A percentile compares a stretch with the other conserved stretches of the same genome.
These are phyloP conservation scores for Pogonus chalceus DNA, from an alignment of 1,140 invertebrate genomes.

Conservation along the genomic window DNA sequence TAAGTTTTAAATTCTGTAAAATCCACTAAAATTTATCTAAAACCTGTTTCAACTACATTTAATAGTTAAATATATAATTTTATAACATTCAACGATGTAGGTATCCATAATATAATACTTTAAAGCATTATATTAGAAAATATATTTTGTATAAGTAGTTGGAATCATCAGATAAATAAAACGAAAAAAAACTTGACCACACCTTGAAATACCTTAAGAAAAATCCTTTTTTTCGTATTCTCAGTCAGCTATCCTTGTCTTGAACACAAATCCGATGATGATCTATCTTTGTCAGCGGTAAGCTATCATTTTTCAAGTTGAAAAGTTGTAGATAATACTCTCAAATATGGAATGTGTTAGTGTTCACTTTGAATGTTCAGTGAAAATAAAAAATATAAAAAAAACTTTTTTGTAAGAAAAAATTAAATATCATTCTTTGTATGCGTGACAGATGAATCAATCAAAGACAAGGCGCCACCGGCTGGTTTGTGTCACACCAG, in stretches of 20 bases:
- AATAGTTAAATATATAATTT: no score
- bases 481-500: not conserved
- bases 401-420: not conserved
- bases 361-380: not conserved
- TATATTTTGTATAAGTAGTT: no score
- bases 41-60: no score
- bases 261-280: not conserved
- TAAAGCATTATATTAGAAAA: no score
- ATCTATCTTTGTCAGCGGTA: not conserved
- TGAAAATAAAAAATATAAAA: not conserved
- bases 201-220: not conserved
- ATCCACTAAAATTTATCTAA: no score
- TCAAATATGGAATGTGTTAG: slow-evolving; percentile 2
- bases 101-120: no score
- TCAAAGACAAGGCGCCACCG: not conserved
- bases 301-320: not conserved
- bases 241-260: not conserved
- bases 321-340: not conserved
- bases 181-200: slow-evolving; percentile 2
- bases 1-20: no score
- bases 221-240: slow-evolving; percentile 5
- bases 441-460: not conserved
- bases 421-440: not conserved
- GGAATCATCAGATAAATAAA: no score
- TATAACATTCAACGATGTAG: no score